Conservation (phyloP, 2,113 vertebrate species). For the Mesitornis unicolor region DNA sequence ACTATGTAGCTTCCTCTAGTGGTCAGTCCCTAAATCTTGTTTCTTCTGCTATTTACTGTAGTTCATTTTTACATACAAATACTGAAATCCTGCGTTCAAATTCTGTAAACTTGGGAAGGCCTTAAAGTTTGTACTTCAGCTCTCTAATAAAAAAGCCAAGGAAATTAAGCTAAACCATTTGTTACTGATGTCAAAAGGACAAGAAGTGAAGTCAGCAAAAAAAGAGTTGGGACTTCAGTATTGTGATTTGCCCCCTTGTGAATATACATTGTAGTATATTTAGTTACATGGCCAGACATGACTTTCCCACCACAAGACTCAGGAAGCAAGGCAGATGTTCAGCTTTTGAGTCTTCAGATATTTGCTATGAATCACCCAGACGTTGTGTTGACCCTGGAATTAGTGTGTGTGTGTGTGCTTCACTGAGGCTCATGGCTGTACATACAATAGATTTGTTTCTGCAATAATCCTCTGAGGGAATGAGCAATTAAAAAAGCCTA, state of each 20-base stretch:
- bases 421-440: not conserved
- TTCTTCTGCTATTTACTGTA: not conserved
- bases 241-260: not conserved
- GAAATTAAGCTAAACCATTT: not conserved
- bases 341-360: constrained; percentile 6
- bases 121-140: not conserved
- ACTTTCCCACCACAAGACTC: constrained; percentile 1
- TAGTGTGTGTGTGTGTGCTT: not conserved
- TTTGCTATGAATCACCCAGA: not conserved
- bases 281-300: not conserved
- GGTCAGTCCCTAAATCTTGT: not conserved
- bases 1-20: constrained; percentile 19
- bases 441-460: not conserved
- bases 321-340: constrained; percentile 35
- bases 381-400: not conserved
- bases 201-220: constrained; percentile 10
- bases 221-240: not conserved
- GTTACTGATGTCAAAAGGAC: not conserved
- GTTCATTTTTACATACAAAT: not conserved
- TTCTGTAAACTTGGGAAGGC: not conserved
- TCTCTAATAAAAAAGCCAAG: not conserved
- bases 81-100: not conserved
- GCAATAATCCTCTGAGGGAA: not conserved
- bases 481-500: not conserved
- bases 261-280: constrained; percentile 3